phyloP scores from a whole-genome alignment of 1,140 invertebrate species.

The Macrosteles quadrilineatus region DNA sequence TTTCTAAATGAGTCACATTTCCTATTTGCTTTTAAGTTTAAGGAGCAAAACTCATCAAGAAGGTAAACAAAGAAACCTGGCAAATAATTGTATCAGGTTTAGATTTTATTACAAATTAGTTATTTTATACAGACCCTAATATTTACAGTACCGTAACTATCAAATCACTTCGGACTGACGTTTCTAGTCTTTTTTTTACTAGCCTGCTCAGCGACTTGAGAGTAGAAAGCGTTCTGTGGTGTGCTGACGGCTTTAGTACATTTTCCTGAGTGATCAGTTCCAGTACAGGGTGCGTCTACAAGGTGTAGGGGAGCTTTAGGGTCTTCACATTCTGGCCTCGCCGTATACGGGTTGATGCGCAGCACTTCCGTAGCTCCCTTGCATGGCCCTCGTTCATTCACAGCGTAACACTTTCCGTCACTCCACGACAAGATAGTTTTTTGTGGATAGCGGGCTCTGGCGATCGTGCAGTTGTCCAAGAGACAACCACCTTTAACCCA shows the following conservation, averaged over 20 bases:
- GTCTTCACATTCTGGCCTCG: background rate
- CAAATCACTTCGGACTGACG: background rate
- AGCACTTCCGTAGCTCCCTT: background rate
- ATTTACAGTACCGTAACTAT: background rate
- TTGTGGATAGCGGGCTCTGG: background rate
- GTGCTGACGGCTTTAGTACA: background rate
- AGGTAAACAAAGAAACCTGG: no score
- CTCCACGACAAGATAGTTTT: slow-evolving; percentile 10
- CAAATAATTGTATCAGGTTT: no score
- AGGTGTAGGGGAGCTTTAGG: background rate
- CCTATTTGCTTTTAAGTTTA: no score
- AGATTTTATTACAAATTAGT: no score
- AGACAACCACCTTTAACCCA: slow-evolving; percentile 8
- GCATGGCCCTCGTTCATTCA: slow-evolving; percentile 9
- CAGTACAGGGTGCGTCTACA: background rate
- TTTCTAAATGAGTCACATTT: no score
- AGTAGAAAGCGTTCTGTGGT: background rate
- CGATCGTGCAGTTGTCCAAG: background rate
- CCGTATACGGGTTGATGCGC: background rate
- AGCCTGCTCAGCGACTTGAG: background rate
- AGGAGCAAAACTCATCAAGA: no score
- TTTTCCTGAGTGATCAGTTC: background rate
- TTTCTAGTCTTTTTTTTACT: background rate
- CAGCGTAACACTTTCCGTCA: slow-evolving; percentile 21
- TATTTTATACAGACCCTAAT: background rate